Evolutionary conservation across 2,888 invertebrate genomes (phyloP), one percentile per base, ranked within the genome.

Genomic region (Diaphora mendica): DNA sequence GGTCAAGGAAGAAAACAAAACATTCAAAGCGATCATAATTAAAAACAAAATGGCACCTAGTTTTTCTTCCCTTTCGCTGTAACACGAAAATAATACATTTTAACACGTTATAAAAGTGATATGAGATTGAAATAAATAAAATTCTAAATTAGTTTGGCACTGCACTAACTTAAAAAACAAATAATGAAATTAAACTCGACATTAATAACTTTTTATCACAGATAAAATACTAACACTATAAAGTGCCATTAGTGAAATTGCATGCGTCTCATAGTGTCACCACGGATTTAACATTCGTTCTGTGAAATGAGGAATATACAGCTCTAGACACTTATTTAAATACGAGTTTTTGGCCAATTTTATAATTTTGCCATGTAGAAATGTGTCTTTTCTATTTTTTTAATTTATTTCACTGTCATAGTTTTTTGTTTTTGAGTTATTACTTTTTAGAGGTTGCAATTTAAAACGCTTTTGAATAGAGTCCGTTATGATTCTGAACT

Each of bases 211-310:
- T 75, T 75, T 42, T n/a, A 55, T n/a, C 42, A 68, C 68, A 71
- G 65, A 64, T 65, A 30, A 91, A 91, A 89, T 68, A 62, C 30
- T 44, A 88, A 89, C 90, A 92, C 87, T 91, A 91, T 71, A 89
- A 91, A 91, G 89, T 89, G 86, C 93, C 93, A 93, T 94, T 94
- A 94, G 91, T 82, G 89, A 91, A 89, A 93, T 93, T 93, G 93
- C 91, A 87, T 86, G 86, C 81, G 83, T 83, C 86, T 87, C n/a
- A n/a, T 87, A 86, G 87, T 90, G 93, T 93, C 93, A 91, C 84
- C 78, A 73, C 86, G 90, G 92, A 92, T 93, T 92, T 91, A 86
- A 87, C 33, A 71, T 71, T 71, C 55, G 68, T 81, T 71, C 72
- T 44, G 70, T 74, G 71, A 76, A 77, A 65, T 78, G 82, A 81